Base-by-base conservation (phyloP, 2,113 vertebrate genomes). In the Ascaphus truei region DNA sequence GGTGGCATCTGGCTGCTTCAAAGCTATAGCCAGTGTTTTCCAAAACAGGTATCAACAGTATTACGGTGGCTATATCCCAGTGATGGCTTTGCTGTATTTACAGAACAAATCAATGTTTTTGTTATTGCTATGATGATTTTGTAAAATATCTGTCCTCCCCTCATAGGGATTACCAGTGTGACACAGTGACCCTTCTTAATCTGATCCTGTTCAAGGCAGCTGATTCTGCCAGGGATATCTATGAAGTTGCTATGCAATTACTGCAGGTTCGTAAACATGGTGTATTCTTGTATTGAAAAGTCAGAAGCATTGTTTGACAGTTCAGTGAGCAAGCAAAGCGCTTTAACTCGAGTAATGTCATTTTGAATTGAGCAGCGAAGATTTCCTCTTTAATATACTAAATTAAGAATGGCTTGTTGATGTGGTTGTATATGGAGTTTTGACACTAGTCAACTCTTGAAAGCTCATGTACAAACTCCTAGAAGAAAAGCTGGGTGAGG, bases 181-280 rank as follows among this genome's bases (percentile, higher is more conserved):
- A 99, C 84, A 96, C 95, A 63, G 97, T 99, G 90, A 94, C 94
- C 86, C 93, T 99, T 33, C 91, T 99, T 73, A 98, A 98, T 84
- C 90, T 99, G 75, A 98, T 99, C 86, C 85, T 99, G 50, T 99
- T 99, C 86, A 99, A 98, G 84, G 95, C 96, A 34, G 96, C 97
- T 39, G 96, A 99, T 85, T 98, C 96, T 77, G 92, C 95, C 72
- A 92, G 97, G 84, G 93, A 94, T 60, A 93, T 98, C 77, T 99
- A 99, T 79, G 96, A 99, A 83, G 93, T 93, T 75, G 93, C 97
- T 80, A 99, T 99, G 97, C 97, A 99, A 82, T 92, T 99, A 57
- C 85, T 99, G 76, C 97, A 99, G 95, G 97, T 98, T 73, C 62
- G 90, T 89, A 75, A 77, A 23, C 34, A 9, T 15, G 27, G 31